Conservation (phyloP, 2,797 vertebrate species). For the Simalia tracyae region DNA sequence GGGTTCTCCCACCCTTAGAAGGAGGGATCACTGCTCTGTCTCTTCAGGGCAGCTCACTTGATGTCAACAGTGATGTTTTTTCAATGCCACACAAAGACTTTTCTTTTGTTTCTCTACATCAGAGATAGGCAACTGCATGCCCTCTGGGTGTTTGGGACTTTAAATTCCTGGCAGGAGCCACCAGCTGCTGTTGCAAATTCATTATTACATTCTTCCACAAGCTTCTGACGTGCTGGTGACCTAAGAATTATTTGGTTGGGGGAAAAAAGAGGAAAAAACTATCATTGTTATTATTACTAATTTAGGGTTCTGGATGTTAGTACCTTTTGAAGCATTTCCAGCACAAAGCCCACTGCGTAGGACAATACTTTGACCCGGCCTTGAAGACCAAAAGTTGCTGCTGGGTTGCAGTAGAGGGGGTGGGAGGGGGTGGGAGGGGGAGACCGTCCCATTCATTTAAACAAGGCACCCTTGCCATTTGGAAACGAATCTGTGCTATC, state of each 20-base stretch:
- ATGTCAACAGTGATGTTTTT: background rate
- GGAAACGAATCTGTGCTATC: constrained; percentile 29
- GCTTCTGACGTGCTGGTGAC: background rate
- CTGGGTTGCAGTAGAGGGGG: background rate
- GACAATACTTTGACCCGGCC: background rate
- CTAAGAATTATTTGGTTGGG: background rate
- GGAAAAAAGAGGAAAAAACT: background rate
- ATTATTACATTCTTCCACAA: background rate
- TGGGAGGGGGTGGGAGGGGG: background rate
- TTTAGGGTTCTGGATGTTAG: background rate
- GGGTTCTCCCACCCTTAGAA: background rate
- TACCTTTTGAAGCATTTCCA: background rate
- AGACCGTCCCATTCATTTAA: background rate
- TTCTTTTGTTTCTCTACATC: background rate
- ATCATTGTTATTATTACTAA: background rate
- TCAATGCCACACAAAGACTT: background rate
- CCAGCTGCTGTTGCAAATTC: background rate
- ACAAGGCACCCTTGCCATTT: background rate
- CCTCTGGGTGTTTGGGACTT: background rate
- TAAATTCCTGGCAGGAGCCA: background rate
- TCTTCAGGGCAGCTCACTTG: background rate
- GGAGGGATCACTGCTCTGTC: background rate
- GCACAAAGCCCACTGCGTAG: background rate
- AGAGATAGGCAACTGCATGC: background rate
- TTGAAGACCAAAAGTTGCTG: background rate